These are phyloP conservation scores for Berghia stephanieae DNA, from an alignment of 1,140 invertebrate species.

Conservation along the genomic window DNA sequence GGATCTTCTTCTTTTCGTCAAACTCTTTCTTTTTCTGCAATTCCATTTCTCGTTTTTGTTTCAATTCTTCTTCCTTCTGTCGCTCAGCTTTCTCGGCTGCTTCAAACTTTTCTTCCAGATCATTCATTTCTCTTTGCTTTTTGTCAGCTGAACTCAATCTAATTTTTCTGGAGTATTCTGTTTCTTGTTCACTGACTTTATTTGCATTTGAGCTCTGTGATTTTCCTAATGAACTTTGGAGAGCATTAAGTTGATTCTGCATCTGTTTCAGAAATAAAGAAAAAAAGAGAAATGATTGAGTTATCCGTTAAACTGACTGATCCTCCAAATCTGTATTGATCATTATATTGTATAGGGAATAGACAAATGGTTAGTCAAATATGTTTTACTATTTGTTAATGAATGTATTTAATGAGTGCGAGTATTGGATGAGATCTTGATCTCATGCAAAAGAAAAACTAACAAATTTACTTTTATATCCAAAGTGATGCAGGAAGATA, in stretches of 20 bases:
- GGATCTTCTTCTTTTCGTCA: slow-evolving; percentile 8
- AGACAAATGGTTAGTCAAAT: no score
- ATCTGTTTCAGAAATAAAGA: neutral
- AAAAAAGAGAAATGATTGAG: no score
- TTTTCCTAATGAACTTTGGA: slow-evolving; percentile 12
- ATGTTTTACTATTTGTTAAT: no score
- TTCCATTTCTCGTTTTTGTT: slow-evolving; percentile 7
- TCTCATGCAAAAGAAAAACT: no score
- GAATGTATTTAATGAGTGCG: no score
- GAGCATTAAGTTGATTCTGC: slow-evolving; percentile 5
- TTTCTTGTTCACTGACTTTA: neutral
- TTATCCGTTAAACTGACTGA: no score
- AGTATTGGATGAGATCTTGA: no score
- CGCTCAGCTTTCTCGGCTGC: neutral
- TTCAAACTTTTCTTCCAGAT: slow-evolving; percentile 5
- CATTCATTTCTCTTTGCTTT: slow-evolving; percentile 19
- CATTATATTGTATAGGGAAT: no score
- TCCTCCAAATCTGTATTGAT: no score
- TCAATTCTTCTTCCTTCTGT: slow-evolving; percentile 13
- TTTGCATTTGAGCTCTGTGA: neutral
- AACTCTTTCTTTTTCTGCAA: slow-evolving; percentile 10
- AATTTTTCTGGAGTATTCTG: neutral
- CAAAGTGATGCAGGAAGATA: no score
- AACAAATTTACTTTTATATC: no score
- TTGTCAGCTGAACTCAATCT: no score